Evolutionary conservation across 2,113 vertebrate species (phyloP).

Genomic region (Spea bombifrons): DNA sequence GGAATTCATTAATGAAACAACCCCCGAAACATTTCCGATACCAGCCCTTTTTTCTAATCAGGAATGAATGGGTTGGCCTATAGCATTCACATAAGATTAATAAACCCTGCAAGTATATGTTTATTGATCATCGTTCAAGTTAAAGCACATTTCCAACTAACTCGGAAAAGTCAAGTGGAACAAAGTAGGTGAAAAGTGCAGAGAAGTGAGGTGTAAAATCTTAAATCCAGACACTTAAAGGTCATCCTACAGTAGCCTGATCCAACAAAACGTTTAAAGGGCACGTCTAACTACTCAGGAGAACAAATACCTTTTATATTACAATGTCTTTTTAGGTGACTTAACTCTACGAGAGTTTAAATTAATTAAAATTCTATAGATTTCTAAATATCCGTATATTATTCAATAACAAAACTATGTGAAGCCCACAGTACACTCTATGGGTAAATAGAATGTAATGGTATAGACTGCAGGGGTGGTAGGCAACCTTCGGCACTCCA

Average conservation of each 20-base stretch:
- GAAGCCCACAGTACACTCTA: background rate
- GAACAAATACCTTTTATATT: conserved; percentile 29
- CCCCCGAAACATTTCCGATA: no score
- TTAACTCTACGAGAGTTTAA: background rate
- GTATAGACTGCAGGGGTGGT: background rate
- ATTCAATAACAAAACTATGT: background rate
- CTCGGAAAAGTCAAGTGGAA: conserved; percentile 46
- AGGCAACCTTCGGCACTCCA: no score
- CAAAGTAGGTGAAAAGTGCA: conserved; percentile 60
- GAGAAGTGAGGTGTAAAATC: conserved; percentile 57
- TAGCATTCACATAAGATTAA: background rate
- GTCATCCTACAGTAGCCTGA: conserved; percentile 61
- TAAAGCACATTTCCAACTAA: conserved; percentile 30
- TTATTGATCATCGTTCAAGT: conserved; percentile 22
- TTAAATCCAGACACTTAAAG: conserved; percentile 60
- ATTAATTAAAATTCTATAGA: no score
- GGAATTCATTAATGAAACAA: conserved; percentile 38
- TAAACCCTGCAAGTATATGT: conserved; percentile 47
- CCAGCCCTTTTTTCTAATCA: no score
- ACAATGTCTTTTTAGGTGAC: background rate
- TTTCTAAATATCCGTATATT: background rate
- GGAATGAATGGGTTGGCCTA: no score
- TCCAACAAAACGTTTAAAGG: conserved; percentile 64
- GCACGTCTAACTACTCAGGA: conserved; percentile 56
- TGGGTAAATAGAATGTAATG: background rate